Evolutionary conservation across 1,140 invertebrate species (phyloP).

Genomic region (Papilio helenus): DNA sequence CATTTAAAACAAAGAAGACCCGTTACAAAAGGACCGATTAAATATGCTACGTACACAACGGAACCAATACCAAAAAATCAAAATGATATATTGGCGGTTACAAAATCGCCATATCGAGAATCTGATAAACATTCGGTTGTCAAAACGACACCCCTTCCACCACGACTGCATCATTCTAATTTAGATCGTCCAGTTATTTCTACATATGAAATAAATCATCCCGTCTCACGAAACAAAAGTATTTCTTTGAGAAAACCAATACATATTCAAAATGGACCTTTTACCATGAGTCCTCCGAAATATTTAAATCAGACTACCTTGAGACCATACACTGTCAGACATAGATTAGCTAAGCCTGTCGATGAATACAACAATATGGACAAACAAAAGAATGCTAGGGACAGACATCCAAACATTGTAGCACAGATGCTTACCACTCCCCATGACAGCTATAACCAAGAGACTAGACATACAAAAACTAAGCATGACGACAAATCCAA

Average conservation of each 20-base stretch:
- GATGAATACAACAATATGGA: slow-evolving; percentile 53
- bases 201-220: slow-evolving; percentile 68
- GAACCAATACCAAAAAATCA: slow-evolving; percentile 66
- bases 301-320: slow-evolving; percentile 81
- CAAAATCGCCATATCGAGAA: slow-evolving; percentile 69
- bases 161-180: slow-evolving; percentile 56
- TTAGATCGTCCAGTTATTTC: slow-evolving; percentile 66
- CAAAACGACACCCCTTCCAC: slow-evolving; percentile 63
- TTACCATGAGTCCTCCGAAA: slow-evolving; percentile 70
- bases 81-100: slow-evolving; percentile 70
- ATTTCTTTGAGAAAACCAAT: slow-evolving; percentile 65
- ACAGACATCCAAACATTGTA: slow-evolving; percentile 67
- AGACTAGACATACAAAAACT: slow-evolving; percentile 78
- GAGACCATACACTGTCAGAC: slow-evolving; percentile 80
- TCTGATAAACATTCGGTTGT: slow-evolving; percentile 55
- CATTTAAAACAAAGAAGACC: slow-evolving; percentile 47
- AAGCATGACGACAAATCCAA: slow-evolving; percentile 81
- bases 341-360: slow-evolving; percentile 77
- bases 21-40: slow-evolving; percentile 48
- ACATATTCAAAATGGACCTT: slow-evolving; percentile 55
- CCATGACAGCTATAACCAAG: slow-evolving; percentile 73
- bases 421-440: slow-evolving; percentile 70
- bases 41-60: slow-evolving; percentile 54
- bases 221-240: slow-evolving; percentile 62
- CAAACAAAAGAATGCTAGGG: slow-evolving; percentile 62